Base-by-base conservation (phyloP, 2,888 invertebrate genomes). In the Epirrhoe tristata region DNA sequence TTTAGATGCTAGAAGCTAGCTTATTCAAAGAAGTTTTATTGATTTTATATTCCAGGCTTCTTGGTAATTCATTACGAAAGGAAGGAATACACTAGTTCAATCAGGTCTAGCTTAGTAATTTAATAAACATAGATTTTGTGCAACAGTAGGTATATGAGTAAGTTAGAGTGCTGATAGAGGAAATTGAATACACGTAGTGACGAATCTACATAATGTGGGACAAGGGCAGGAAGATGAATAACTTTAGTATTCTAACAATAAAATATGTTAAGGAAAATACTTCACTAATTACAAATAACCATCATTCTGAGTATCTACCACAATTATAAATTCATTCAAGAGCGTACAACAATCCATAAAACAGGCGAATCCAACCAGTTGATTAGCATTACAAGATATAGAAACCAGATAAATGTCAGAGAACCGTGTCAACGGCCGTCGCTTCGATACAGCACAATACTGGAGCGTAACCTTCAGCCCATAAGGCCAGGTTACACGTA, bases 361-460 rank as follows among this genome's bases (percentile, higher is more conserved):
- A 54, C 50, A 14, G 31, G 57, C 60, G 52, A 64, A 64, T 64
- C 60, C 48, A 61, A 60, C 56, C 50, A 48, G 63, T 67, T 53
- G 66, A 69, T 66, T 66, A 70, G 63, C 63, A 69, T 69, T 63
- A 63, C 60, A 62, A 66, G 68, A 64, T 70, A 67, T 39, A 66
- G 67, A 69, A 71, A 69, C 65, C 69, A 65, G 69, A 69, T 69
- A 69, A 67, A 59, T 71, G 69, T 61, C 65, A 53, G 36, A 55
- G 64, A 66, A 71, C 58, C 48, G 67, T 63, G 71, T 72, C 71
- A 71, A 71, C 56, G 66, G 36, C 69, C 71, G 68, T 51, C 24
- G 55, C 46, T 52, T 48, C 52, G 52, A 36, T 32, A 60, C 52
- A 32, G 53, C 36, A 66, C 66, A 66, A 67, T 66, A 66, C 55